phyloP scores from a whole-genome alignment of 2,113 vertebrate genomes.

The Sinocyclocheilus rhinocerous region DNA sequence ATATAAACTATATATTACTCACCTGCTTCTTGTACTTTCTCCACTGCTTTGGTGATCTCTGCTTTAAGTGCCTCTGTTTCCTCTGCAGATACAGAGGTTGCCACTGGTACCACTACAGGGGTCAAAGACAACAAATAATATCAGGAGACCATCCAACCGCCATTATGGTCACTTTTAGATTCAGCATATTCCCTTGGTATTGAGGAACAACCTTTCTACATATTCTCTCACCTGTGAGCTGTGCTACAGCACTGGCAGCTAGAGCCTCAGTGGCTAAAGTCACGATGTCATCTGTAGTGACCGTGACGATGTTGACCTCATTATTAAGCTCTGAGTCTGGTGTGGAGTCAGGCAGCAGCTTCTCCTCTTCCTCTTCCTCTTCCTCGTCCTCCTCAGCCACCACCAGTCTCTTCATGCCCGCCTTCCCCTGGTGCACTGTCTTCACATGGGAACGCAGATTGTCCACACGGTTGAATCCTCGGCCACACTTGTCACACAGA shows the following conservation, averaged over 20 bases:
- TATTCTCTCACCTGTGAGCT: slow-evolving; percentile 79
- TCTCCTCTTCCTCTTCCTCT: slow-evolving; percentile 60
- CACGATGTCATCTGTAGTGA: slow-evolving; percentile 91
- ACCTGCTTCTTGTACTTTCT: slow-evolving; percentile 97
- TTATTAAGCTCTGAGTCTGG: slow-evolving; percentile 70
- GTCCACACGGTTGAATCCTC: slow-evolving; percentile 96
- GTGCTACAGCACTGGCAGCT: slow-evolving; percentile 85
- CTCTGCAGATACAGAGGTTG: slow-evolving; percentile 84
- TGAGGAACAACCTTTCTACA: not conserved
- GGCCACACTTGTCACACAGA: slow-evolving; percentile 94
- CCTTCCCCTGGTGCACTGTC: slow-evolving; percentile 95
- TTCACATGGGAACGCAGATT: slow-evolving; percentile 97
- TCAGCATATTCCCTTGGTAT: not conserved
- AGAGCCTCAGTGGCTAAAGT: slow-evolving; percentile 88
- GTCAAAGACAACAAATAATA: not conserved
- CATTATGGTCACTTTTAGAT: not conserved
- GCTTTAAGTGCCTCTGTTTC: slow-evolving; percentile 95
- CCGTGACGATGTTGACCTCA: slow-evolving; percentile 91
- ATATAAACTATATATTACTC: slow-evolving; percentile 12
- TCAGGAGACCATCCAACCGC: not conserved
- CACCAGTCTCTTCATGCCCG: slow-evolving; percentile 90
- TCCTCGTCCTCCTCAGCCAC: slow-evolving; percentile 60
- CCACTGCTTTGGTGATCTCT: slow-evolving; percentile 95
- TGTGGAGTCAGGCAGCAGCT: slow-evolving; percentile 42
- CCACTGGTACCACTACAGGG: slow-evolving; percentile 85